Evolutionary conservation across 2,888 invertebrate species (phyloP).

Genomic region (Cryptocheilus praepositus): DNA sequence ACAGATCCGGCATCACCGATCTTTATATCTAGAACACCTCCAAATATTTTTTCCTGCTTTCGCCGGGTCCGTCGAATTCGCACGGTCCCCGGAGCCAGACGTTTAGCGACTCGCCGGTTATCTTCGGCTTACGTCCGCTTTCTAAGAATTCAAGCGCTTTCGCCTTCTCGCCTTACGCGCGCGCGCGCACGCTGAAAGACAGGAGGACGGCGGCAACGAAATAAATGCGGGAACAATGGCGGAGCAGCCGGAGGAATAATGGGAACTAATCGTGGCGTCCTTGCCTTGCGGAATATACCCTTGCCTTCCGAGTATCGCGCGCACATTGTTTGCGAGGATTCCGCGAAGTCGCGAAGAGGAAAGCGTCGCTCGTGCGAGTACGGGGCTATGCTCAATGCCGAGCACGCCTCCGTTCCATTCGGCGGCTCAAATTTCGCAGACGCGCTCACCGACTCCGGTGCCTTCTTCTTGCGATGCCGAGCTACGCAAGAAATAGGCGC

Average conservation of each 20-base stretch:
- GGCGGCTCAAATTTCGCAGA: slow-evolving; percentile 59
- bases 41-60: background rate
- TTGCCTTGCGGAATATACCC: slow-evolving; percentile 1
- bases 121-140: slow-evolving; percentile 44
- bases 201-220: slow-evolving; percentile 22
- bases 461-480: slow-evolving; percentile 28
- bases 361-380: background rate
- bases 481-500: slow-evolving; percentile 20
- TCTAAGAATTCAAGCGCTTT: slow-evolving; percentile 46
- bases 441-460: slow-evolving; percentile 32
- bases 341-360: slow-evolving; percentile 37
- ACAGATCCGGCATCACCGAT: too few relatives aligned
- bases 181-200: slow-evolving; percentile 25
- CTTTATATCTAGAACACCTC: too few relatives aligned
- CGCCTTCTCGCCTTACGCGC: slow-evolving; percentile 41
- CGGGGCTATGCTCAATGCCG: slow-evolving; percentile 20
- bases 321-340: slow-evolving; percentile 45
- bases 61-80: background rate
- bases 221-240: slow-evolving; percentile 41
- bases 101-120: slow-evolving; percentile 20
- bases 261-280: slow-evolving; percentile 31
- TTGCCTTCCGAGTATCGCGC: too few relatives aligned
- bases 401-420: slow-evolving; percentile 23
- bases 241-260: slow-evolving; percentile 32
- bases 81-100: too few relatives aligned